Conservation (phyloP, 2,113 vertebrate species). For the Malurus cyaneus region DNA sequence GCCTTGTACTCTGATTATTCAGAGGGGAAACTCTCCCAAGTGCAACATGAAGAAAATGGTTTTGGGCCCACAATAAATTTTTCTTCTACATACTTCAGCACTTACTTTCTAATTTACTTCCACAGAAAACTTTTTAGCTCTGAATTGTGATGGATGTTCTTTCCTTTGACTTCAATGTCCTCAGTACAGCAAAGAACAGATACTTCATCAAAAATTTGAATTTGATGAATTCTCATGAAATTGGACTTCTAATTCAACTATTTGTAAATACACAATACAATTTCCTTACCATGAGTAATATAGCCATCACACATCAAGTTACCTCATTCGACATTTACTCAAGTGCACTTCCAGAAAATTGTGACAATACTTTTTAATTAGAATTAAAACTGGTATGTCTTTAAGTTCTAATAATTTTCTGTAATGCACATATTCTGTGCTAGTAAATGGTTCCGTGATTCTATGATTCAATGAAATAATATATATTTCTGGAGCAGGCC, state of each 20-base stretch:
- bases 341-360: background rate
- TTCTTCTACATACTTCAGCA: background rate
- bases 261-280: background rate
- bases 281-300: background rate
- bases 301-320: background rate
- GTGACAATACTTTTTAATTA: background rate
- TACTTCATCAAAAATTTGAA: background rate
- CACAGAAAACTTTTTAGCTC: background rate
- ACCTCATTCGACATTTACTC: background rate
- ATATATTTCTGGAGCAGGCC: background rate
- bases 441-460: background rate
- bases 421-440: background rate
- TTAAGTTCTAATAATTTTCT: background rate
- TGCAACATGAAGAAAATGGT: background rate
- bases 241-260: background rate
- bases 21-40: background rate
- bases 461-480: background rate
- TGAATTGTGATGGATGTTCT: background rate
- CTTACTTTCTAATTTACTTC: background rate
- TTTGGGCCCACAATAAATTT: background rate
- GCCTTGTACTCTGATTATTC: background rate
- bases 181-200: background rate
- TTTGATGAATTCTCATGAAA: background rate
- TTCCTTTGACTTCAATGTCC: background rate
- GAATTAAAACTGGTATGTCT: background rate